These are phyloP conservation scores for Silurus asotus DNA, from an alignment of 2,113 vertebrate genomes.

Conservation along the genomic window DNA sequence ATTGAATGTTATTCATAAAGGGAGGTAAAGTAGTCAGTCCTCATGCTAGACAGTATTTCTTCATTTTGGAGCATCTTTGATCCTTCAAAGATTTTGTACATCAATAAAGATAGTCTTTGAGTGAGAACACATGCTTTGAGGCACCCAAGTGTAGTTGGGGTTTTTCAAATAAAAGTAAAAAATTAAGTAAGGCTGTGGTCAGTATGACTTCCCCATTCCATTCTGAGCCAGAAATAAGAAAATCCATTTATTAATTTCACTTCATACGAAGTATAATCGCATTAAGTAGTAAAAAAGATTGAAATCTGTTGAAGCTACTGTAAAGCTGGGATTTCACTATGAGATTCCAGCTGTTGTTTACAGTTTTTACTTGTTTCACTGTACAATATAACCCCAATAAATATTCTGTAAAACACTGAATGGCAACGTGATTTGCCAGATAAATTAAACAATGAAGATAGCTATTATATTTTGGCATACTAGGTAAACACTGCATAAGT, in stretches of 20 bases:
- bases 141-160: background rate
- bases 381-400: background rate
- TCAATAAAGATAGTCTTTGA: background rate
- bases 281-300: slow-evolving; percentile 37
- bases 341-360: background rate
- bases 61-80: background rate
- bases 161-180: background rate
- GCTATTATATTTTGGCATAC: background rate
- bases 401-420: background rate
- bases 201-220: background rate
- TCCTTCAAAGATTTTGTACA: background rate
- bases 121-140: background rate
- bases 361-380: background rate
- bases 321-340: background rate
- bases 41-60: background rate
- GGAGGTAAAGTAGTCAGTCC: background rate
- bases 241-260: background rate
- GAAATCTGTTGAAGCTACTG: slow-evolving; percentile 19
- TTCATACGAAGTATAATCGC: background rate
- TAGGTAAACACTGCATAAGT: background rate
- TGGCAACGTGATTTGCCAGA: background rate
- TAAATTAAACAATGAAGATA: background rate
- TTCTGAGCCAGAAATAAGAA: background rate
- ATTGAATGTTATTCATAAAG: background rate
- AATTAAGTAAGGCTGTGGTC: background rate